phyloP scores from a whole-genome alignment of 2,888 invertebrate genomes.

The Caenorhabditis sp. region DNA sequence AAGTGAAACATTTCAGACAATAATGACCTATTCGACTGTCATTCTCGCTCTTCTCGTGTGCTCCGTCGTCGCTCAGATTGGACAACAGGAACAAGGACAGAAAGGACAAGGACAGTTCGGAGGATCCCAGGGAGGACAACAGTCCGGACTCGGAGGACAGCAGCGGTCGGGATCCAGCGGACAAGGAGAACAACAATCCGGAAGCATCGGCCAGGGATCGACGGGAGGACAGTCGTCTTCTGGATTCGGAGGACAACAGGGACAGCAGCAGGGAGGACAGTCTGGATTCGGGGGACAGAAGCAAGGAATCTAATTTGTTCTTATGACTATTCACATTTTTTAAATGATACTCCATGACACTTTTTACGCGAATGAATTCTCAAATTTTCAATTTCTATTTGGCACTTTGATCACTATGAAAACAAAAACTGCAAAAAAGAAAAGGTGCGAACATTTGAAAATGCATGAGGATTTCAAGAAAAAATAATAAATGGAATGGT shows the following conservation, averaged over 20 bases:
- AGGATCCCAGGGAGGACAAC: conserved; percentile 3
- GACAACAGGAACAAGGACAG: neutral
- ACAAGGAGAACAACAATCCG: conserved; percentile 9
- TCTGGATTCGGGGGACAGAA: conserved; percentile 10
- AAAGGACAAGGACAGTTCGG: conserved; percentile 4
- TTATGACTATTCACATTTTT: too few relatives aligned
- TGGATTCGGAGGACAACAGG: conserved; percentile 20
- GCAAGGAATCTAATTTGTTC: conserved; percentile 9
- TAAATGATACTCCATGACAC: too few relatives aligned
- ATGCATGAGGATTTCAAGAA: too few relatives aligned
- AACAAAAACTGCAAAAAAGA: too few relatives aligned
- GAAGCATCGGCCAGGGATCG: too few relatives aligned
- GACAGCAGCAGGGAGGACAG: conserved; percentile 12
- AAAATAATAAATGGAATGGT: too few relatives aligned
- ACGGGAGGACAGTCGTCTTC: conserved; percentile 18
- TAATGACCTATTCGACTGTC: conserved; percentile 8
- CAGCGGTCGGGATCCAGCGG: neutral
- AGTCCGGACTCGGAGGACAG: conserved; percentile 32
- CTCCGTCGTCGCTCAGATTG: neutral
- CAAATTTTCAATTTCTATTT: too few relatives aligned
- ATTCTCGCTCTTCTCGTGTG: conserved; percentile 1
- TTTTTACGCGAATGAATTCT: too few relatives aligned
- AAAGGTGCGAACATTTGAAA: too few relatives aligned
- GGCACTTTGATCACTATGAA: too few relatives aligned
- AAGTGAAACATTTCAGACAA: conserved; percentile 3